phyloP scores from a whole-genome alignment of 1,140 invertebrate genomes.

The Drosophila simulans region DNA sequence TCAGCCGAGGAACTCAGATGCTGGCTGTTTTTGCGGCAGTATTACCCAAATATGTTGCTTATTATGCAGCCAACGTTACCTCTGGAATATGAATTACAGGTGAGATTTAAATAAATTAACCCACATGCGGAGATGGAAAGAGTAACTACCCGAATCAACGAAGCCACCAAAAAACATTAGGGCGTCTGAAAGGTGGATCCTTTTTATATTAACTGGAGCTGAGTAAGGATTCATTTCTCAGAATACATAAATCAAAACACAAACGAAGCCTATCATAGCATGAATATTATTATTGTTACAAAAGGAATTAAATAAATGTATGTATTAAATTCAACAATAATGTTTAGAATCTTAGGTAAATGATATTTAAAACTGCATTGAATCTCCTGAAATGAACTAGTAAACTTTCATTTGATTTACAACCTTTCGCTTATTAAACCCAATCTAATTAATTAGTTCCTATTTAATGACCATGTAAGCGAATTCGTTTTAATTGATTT shows the following conservation, averaged over 20 bases:
- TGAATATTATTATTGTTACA: too few relatives aligned
- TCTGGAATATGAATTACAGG: slow-evolving; percentile 79
- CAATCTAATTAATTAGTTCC: slow-evolving; percentile 32
- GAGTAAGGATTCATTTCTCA: neutral
- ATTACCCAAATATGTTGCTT: slow-evolving; percentile 45
- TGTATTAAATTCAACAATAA: too few relatives aligned
- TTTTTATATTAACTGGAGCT: slow-evolving; percentile 12
- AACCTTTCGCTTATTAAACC: neutral
- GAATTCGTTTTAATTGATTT: slow-evolving; percentile 42
- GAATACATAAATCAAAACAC: neutral
- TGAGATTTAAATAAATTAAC: slow-evolving; percentile 80
- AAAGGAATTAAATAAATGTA: too few relatives aligned
- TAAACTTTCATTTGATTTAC: neutral
- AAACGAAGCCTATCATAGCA: too few relatives aligned
- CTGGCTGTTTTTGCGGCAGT: slow-evolving; percentile 23
- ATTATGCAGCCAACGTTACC: slow-evolving; percentile 65
- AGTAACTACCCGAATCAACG: slow-evolving; percentile 16
- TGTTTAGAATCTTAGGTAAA: neutral
- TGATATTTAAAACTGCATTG: neutral
- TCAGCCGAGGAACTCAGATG: slow-evolving; percentile 6
- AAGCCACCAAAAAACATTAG: neutral
- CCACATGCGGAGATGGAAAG: slow-evolving; percentile 29
- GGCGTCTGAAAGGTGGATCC: neutral
- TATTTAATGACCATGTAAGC: slow-evolving; percentile 19
- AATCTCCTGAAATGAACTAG: too few relatives aligned